A percentile compares a stretch with the other conserved stretches of the same genome.
phyloP scores from a whole-genome alignment of 2,113 vertebrate genomes.

The Phycodurus eques region DNA sequence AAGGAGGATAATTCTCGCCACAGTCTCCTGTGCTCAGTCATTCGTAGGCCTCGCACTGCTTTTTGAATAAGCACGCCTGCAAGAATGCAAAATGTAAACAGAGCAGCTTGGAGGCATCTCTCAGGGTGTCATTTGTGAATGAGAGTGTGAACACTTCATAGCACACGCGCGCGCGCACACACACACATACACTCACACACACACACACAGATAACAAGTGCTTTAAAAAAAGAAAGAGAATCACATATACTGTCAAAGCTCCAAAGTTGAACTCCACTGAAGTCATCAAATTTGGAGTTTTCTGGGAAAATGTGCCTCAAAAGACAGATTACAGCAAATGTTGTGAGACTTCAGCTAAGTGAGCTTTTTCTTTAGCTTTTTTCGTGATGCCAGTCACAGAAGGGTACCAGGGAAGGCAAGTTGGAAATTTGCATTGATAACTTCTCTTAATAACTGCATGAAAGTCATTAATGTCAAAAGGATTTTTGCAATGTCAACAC shows the following conservation, averaged over 20 bases:
- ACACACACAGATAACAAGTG: not conserved
- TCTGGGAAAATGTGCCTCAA: not conserved
- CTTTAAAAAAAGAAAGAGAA: slow-evolving; percentile 14
- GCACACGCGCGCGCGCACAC: slow-evolving; percentile 5
- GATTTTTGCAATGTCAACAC: not conserved
- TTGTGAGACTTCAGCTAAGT: not conserved
- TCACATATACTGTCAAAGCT: slow-evolving; percentile 8
- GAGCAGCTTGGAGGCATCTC: slow-evolving; percentile 69
- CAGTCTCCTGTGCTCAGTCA: slow-evolving; percentile 71
- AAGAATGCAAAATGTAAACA: slow-evolving; percentile 79
- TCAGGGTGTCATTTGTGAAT: slow-evolving; percentile 74
- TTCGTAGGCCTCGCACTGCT: slow-evolving; percentile 71
- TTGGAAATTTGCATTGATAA: not conserved
- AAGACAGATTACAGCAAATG: not conserved
- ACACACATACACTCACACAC: not conserved
- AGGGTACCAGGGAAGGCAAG: not conserved
- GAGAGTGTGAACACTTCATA: slow-evolving; percentile 48
- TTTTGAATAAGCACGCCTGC: slow-evolving; percentile 76
- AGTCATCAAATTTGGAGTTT: not conserved
- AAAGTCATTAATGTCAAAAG: too few species aligned
- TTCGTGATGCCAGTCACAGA: not conserved
- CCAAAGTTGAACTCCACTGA: not conserved
- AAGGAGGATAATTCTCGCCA: slow-evolving; percentile 52
- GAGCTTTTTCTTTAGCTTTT: not conserved
- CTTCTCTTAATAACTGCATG: not conserved